phyloP scores from a whole-genome alignment of 2,888 invertebrate species.

The Troides oblongomaculatus region DNA sequence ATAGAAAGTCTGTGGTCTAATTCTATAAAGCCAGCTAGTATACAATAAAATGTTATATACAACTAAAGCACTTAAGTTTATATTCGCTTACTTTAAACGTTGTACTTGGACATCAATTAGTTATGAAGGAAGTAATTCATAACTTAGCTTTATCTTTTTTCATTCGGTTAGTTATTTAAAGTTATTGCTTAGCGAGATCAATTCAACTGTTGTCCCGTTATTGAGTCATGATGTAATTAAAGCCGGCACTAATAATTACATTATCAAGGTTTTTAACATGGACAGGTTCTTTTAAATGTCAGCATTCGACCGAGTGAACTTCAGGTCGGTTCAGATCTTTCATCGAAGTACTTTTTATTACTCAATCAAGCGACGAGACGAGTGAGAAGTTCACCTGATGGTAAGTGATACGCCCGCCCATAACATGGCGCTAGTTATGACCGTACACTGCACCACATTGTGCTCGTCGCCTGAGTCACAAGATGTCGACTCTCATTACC shows the following conservation, averaged over 20 bases:
- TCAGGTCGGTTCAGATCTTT: background rate
- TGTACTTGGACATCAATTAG: slow-evolving; percentile 15
- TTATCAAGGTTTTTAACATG: slow-evolving; percentile 13
- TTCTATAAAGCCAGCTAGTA: no score
- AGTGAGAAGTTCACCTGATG: no score
- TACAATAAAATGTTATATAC: slow-evolving; percentile 6
- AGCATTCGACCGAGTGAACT: slow-evolving; percentile 1
- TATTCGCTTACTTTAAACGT: slow-evolving; percentile 4
- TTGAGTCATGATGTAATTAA: slow-evolving; percentile 19
- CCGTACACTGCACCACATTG: no score
- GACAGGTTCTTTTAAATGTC: slow-evolving; percentile 17
- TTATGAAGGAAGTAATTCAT: slow-evolving; percentile 25
- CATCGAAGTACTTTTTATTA: background rate
- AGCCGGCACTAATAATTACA: slow-evolving; percentile 15
- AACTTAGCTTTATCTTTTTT: slow-evolving; percentile 26
- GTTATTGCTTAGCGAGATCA: slow-evolving; percentile 5
- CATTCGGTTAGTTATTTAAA: slow-evolving; percentile 22
- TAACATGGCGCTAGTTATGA: no score
- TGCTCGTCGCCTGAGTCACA: no score
- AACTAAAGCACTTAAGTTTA: slow-evolving; percentile 2
- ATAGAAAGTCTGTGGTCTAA: no score
- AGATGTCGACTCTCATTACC: no score
- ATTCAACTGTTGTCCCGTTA: slow-evolving; percentile 20
- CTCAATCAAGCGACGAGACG: no score
- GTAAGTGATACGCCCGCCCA: no score